These are phyloP conservation scores for Thaumatotibia leucotreta DNA, from an alignment of 1,140 invertebrate species.

Conservation along the genomic window DNA sequence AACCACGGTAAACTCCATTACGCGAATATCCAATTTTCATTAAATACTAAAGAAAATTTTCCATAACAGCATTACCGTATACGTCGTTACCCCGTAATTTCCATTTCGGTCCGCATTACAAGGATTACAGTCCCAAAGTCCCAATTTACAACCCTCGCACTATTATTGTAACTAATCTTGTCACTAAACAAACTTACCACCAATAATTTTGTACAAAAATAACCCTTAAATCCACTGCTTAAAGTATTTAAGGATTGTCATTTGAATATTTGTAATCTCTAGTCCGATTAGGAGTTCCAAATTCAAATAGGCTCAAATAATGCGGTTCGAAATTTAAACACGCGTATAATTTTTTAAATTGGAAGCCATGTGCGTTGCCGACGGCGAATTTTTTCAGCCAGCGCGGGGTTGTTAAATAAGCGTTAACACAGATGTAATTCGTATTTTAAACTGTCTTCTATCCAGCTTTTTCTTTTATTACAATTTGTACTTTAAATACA, in stretches of 20 bases:
- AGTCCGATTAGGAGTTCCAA: conserved; percentile 56
- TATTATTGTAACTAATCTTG: conserved; percentile 68
- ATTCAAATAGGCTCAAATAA: conserved; percentile 60
- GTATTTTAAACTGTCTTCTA: neutral
- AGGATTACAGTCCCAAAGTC: conserved; percentile 36
- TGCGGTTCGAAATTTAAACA: conserved; percentile 67
- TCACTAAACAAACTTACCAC: conserved; percentile 30
- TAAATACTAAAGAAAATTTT: neutral
- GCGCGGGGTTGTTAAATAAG: conserved; percentile 27
- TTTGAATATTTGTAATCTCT: conserved; percentile 31
- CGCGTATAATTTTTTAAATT: conserved; percentile 63
- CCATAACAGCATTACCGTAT: conserved; percentile 19
- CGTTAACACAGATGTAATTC: neutral
- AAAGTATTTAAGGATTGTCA: neutral
- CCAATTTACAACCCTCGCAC: conserved; percentile 34
- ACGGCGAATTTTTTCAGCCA: conserved; percentile 48
- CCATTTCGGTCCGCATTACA: conserved; percentile 43
- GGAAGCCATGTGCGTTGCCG: conserved; percentile 53
- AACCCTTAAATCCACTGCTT: neutral
- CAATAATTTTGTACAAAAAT: neutral
- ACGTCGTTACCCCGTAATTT: conserved; percentile 40
- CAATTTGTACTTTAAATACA: neutral
- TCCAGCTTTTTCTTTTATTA: neutral
- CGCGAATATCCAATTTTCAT: conserved; percentile 1
- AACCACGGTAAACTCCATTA: neutral